Evolutionary conservation across 2,113 vertebrate genomes (phyloP).

Genomic region (Scomber japonicus): DNA sequence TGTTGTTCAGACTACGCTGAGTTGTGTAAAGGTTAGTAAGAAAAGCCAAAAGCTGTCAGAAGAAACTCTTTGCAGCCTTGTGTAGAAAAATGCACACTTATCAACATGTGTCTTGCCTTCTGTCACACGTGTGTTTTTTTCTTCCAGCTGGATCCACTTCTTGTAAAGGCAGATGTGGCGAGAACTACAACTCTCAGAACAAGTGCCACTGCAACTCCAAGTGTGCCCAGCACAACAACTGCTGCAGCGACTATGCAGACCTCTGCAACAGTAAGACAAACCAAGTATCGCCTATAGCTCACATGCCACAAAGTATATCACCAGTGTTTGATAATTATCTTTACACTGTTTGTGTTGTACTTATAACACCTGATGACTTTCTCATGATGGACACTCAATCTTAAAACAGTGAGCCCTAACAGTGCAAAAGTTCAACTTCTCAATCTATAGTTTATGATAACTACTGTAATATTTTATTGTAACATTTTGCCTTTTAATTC

Average conservation of each 20-base stretch:
- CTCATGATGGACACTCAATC: constrained; percentile 24
- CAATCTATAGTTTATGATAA: neutral
- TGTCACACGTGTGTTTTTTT: neutral
- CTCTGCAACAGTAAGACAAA: constrained; percentile 83
- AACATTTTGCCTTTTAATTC: neutral
- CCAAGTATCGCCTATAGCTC: neutral
- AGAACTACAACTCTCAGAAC: constrained; percentile 81
- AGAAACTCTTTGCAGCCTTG: neutral
- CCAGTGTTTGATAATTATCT: neutral
- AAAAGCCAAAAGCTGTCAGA: neutral
- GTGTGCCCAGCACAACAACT: constrained; percentile 78
- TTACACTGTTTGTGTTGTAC: constrained; percentile 10
- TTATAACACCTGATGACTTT: constrained; percentile 39
- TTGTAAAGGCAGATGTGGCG: constrained; percentile 86
- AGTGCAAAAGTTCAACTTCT: neutral
- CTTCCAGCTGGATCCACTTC: constrained; percentile 66
- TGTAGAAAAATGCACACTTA: neutral
- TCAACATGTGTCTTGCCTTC: neutral
- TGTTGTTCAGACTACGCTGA: constrained; percentile 81
- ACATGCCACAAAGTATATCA: neutral
- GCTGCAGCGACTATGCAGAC: constrained; percentile 83
- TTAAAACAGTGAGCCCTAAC: neutral
- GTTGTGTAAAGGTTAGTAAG: constrained; percentile 61
- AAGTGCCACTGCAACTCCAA: constrained; percentile 86
- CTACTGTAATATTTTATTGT: neutral